A percentile compares a stretch with the other conserved stretches of the same genome.
Conservation (phyloP, 2,888 invertebrate genomes). For the Epirrhoe tristata region DNA sequence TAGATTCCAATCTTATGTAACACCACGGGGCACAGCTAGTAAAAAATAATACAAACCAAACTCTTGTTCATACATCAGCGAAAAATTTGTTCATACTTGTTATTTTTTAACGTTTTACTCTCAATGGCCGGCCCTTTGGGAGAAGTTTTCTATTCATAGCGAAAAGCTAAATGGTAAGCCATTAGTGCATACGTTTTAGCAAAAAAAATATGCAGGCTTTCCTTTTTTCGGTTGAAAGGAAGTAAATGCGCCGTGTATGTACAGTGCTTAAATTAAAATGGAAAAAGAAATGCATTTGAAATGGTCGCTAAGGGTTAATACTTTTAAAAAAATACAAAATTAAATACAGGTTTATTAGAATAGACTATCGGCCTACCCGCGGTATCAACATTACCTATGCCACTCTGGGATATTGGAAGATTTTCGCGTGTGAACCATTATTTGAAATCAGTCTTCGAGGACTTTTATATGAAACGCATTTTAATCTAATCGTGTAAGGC, state of each 20-base stretch:
- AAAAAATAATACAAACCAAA: too few species aligned
- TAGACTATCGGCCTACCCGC: too few species aligned
- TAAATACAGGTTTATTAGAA: too few species aligned
- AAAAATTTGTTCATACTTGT: background rate
- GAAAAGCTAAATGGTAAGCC: conserved; percentile 38
- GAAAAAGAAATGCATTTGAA: background rate
- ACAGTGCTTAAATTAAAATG: conserved; percentile 13
- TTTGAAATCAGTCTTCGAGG: too few species aligned
- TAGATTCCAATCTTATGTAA: too few species aligned
- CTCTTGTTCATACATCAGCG: background rate
- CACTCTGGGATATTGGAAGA: too few species aligned
- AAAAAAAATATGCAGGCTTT: conserved; percentile 32
- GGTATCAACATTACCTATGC: too few species aligned
- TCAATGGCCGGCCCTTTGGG: conserved; percentile 36
- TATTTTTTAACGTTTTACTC: conserved; percentile 5
- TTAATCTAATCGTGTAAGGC: too few species aligned
- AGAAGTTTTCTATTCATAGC: conserved; percentile 40
- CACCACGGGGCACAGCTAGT: too few species aligned
- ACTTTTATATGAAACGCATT: too few species aligned
- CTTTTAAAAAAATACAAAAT: too few species aligned
- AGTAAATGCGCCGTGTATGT: conserved; percentile 19
- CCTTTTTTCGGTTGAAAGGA: conserved; percentile 32
- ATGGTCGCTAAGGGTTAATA: background rate
- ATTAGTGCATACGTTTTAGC: conserved; percentile 41
- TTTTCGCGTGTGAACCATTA: too few species aligned